Base-by-base conservation (phyloP, 2,113 vertebrate genomes). In the Trogon surrucura region DNA sequence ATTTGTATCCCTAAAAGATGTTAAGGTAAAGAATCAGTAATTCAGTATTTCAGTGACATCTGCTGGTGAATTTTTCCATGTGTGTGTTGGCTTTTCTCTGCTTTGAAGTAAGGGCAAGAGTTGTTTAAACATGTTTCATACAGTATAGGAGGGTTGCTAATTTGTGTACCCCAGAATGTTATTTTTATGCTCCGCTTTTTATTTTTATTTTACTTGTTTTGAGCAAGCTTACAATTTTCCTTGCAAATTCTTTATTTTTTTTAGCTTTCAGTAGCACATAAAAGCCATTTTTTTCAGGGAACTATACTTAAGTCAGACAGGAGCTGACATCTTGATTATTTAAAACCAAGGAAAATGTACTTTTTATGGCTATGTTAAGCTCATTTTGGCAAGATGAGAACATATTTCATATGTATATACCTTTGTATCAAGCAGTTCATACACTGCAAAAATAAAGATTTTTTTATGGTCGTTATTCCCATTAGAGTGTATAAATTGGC, bases 1-100 rank as follows among this genome's bases (percentile, higher is more conserved):
- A 48, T 99, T 98, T 78, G 96, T 98, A 27, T 98, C 99, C 29
- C 97, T 99, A 10, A 98, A 97, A 73, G 98, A 99, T 16, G 97
- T 99, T 66, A 99, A 99, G 98, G 99, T 99, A 98, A 98, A 91
- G 67, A 85, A 25, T 88, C 2, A 5, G 7, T 54, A 3, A n/a
- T 44, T 66, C 50, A 10, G 50, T 44, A 30, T n/a, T 53, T 38
- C 78, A 69, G 51, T 87, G 94, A 85, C 95, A 91, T 56, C 93
- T 96, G 8, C 60, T 97, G 96, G 92, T 94, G 22, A 66, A 25
- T 18, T 50, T 65, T 80, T 82, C 64, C 16, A 11, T 41, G 41
- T 2, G 20, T 85, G 74, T 54, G 2, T 20, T 91, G 21, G 8
- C 27, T 29, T 70, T 56, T 36, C 16, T 58, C 32, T 64, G 6